A percentile compares a stretch with the other conserved stretches of the same genome.
These are phyloP conservation scores for Danio jaintianensis DNA, from an alignment of 2,797 vertebrate species.

Conservation along the genomic window DNA sequence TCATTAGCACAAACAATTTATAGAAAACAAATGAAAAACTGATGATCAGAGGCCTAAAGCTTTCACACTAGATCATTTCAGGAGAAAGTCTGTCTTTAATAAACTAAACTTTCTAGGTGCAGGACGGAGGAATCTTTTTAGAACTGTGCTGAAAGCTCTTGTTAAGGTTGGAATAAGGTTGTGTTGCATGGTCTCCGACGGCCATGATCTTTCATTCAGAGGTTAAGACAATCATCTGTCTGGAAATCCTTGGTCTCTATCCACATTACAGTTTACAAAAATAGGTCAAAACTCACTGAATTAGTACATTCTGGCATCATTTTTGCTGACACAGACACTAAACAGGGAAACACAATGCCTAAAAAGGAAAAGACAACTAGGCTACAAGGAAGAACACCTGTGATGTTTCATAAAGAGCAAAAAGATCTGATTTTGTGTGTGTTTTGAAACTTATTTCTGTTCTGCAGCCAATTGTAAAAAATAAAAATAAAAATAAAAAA, in stretches of 20 bases:
- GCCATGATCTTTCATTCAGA: background rate
- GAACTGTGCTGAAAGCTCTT: constrained; percentile 4
- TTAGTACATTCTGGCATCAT: background rate
- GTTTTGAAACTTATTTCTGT: background rate
- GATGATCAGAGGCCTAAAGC: background rate
- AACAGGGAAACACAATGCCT: background rate
- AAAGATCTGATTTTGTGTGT: background rate
- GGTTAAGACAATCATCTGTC: background rate
- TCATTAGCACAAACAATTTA: background rate
- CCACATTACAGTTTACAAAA: background rate
- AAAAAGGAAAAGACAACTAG: too few species aligned
- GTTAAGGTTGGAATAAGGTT: background rate
- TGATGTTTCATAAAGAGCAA: background rate
- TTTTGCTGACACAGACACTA: constrained; percentile 1
- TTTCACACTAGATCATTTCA: constrained; percentile 1
- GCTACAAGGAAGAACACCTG: background rate
- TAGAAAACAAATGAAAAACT: background rate
- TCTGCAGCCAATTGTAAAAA: background rate
- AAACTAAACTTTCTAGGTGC: background rate
- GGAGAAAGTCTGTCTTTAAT: constrained; percentile 20
- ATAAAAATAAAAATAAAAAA: background rate
- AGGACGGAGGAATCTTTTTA: background rate
- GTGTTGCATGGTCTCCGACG: constrained; percentile 5
- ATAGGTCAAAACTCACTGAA: background rate
- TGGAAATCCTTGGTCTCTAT: background rate